A percentile compares a stretch with the other conserved stretches of the same genome.
Conservation (phyloP, 2,888 invertebrate genomes). For the Polymixis lichenea region DNA sequence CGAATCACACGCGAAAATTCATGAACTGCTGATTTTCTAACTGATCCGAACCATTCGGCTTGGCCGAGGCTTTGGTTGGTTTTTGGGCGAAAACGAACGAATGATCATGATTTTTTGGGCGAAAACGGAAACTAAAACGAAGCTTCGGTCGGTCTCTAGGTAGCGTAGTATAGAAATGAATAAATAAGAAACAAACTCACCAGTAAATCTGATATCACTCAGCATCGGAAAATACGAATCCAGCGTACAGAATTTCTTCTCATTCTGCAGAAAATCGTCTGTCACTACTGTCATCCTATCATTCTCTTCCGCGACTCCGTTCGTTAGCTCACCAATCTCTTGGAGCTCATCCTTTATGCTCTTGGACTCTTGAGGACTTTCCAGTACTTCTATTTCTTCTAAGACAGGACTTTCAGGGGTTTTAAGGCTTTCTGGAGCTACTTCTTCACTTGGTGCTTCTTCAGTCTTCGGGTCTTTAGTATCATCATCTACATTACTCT, state of each 20-base stretch:
- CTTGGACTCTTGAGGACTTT: slow-evolving; percentile 61
- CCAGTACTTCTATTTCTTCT: slow-evolving; percentile 61
- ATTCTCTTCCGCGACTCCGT: slow-evolving; percentile 69
- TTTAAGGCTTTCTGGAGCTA: slow-evolving; percentile 44
- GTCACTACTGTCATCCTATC: slow-evolving; percentile 78
- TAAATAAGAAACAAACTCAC: slow-evolving; percentile 64
- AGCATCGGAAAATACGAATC: slow-evolving; percentile 83
- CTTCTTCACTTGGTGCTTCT: slow-evolving; percentile 52
- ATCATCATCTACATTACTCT: slow-evolving; percentile 87
- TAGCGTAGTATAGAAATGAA: background rate
- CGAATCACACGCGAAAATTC: too few species aligned
- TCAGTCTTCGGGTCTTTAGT: slow-evolving; percentile 74
- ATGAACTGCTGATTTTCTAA: too few species aligned
- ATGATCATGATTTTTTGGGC: too few species aligned
- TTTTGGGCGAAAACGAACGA: too few species aligned
- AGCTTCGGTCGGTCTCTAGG: too few species aligned
- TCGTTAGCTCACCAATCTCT: slow-evolving; percentile 61
- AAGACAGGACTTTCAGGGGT: slow-evolving; percentile 54
- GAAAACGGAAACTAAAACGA: too few species aligned
- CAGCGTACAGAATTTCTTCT: slow-evolving; percentile 86
- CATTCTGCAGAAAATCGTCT: slow-evolving; percentile 86
- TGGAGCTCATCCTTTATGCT: slow-evolving; percentile 60
- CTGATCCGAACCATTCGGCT: too few species aligned
- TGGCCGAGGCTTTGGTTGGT: too few species aligned
- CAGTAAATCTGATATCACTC: slow-evolving; percentile 87